phyloP scores from a whole-genome alignment of 2,113 vertebrate genomes.

The Protomyctophum bolini region DNA sequence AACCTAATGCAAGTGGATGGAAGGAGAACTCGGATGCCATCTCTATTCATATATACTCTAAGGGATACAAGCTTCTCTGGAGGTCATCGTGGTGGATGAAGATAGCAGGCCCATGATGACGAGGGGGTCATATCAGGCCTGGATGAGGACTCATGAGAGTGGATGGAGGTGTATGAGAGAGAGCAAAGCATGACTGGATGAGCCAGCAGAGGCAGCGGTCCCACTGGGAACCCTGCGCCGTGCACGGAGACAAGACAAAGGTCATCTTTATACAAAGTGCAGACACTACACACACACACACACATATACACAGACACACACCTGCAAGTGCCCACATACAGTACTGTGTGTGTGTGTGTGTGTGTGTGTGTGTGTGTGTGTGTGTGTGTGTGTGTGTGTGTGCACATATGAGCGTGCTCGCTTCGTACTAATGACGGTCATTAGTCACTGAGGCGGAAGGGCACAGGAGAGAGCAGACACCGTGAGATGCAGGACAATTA shows the following conservation, averaged over 20 bases:
- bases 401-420: conserved; percentile 11
- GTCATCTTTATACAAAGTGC: conserved; percentile 40
- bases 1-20: too few relatives aligned
- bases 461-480: conserved; percentile 40
- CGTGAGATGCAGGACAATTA: neutral
- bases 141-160: too few relatives aligned
- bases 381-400: too few relatives aligned
- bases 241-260: conserved; percentile 52
- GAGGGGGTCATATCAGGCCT: too few relatives aligned
- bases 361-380: too few relatives aligned
- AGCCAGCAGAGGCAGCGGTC: conserved; percentile 8
- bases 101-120: conserved; percentile 18
- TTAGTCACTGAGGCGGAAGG: conserved; percentile 64
- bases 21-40: too few relatives aligned
- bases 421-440: conserved; percentile 66
- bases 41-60: too few relatives aligned
- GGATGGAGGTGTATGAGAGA: conserved; percentile 20
- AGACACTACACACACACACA: neutral
- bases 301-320: neutral
- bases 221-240: conserved; percentile 21
- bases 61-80: too few relatives aligned
- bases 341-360: too few relatives aligned
- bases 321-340: neutral
- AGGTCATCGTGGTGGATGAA: conserved; percentile 1
- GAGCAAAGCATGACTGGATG: neutral